Conservation (phyloP, 2,113 vertebrate species). For the Terrapene triunguis region DNA sequence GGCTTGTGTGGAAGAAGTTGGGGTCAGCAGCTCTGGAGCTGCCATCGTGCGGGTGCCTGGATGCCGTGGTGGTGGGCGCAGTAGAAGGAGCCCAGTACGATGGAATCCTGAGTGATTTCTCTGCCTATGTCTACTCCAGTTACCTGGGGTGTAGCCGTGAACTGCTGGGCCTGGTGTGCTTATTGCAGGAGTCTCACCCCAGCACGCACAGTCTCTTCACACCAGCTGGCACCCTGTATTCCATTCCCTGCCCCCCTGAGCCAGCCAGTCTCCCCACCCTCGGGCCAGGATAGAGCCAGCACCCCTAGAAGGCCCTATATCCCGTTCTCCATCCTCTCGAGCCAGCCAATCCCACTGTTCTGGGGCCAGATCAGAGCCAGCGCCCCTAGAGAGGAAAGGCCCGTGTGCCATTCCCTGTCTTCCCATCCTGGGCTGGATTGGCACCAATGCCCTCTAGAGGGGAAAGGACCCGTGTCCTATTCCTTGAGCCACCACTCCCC, state of each 20-base stretch:
- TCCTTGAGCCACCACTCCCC: background rate
- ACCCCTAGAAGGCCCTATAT: background rate
- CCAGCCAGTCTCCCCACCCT: too few relatives aligned
- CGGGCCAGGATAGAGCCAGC: background rate
- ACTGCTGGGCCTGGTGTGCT: background rate
- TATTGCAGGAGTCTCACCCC: background rate
- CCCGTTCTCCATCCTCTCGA: background rate
- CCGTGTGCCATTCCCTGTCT: background rate
- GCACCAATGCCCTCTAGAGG: background rate
- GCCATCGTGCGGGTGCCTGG: background rate
- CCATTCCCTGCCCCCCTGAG: rapidly evolving
- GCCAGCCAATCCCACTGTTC: too few relatives aligned
- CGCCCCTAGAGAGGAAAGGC: background rate
- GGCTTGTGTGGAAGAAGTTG: background rate
- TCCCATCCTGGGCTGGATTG: background rate
- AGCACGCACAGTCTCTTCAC: background rate
- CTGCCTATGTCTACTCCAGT: background rate
- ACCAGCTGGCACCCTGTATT: background rate
- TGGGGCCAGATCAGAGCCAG: too few relatives aligned
- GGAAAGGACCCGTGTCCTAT: background rate
- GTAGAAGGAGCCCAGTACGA: background rate
- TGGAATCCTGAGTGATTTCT: background rate
- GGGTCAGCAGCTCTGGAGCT: background rate
- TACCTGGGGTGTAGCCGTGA: background rate
- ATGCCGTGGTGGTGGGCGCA: background rate